Evolutionary conservation across 2,797 vertebrate genomes (phyloP).

Genomic region (Gambelia wislizenii): DNA sequence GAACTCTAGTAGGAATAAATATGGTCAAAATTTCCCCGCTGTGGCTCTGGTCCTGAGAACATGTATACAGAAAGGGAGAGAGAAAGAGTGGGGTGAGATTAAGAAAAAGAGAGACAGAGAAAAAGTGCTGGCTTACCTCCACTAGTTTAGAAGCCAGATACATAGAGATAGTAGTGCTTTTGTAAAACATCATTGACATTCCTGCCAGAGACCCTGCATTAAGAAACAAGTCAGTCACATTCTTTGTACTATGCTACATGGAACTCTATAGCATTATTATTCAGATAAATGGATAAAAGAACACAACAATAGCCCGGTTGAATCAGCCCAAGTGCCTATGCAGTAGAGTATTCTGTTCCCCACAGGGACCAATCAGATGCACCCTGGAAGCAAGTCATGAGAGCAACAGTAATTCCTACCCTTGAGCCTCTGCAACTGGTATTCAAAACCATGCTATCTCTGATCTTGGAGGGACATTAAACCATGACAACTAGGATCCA

Average conservation of each 20-base stretch:
- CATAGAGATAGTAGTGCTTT: conserved; percentile 98
- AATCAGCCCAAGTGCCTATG: not conserved
- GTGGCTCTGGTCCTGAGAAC: not conserved
- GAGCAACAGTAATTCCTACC: not conserved
- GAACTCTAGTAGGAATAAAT: too few relatives aligned
- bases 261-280: not conserved
- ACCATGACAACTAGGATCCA: not conserved
- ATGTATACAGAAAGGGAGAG: not conserved
- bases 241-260: not conserved
- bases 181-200: conserved; percentile 99
- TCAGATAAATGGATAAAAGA: not conserved
- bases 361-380: not conserved
- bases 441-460: not conserved
- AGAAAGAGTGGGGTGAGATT: too few relatives aligned
- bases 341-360: not conserved
- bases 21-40: too few relatives aligned
- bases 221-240: conserved; percentile 43
- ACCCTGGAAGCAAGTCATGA: not conserved
- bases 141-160: conserved; percentile 97
- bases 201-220: conserved; percentile 93
- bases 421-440: not conserved
- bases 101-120: not conserved
- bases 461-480: not conserved
- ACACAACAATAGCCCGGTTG: not conserved
- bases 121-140: conserved; percentile 85